Percentiles rank a stretch among this genome's conserved stretches.
Evolutionary conservation across 2,113 vertebrate species (phyloP).

Genomic region (Catagonus wagneri): DNA sequence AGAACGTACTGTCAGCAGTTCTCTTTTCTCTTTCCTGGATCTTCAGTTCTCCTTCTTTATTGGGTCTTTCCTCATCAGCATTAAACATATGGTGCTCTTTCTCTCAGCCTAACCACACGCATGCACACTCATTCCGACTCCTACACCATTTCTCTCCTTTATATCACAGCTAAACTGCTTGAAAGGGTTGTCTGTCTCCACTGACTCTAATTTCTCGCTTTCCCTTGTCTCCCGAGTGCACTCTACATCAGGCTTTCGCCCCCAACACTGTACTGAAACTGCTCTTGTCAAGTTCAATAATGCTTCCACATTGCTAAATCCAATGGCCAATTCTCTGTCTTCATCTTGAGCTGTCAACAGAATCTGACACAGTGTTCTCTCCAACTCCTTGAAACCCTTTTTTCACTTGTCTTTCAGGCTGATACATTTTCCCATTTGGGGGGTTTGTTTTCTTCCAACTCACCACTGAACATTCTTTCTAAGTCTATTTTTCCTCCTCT

Average conservation of each 20-base stretch:
- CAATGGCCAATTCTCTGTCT: neutral
- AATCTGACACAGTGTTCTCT: neutral
- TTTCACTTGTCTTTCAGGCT: slow-evolving; percentile 10
- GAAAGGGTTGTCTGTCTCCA: neutral
- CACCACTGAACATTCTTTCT: neutral
- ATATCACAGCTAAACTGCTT: slow-evolving; percentile 1
- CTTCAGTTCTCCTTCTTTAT: neutral
- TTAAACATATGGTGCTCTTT: neutral
- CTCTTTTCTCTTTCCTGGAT: neutral
- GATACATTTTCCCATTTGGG: neutral
- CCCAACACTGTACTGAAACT: neutral
- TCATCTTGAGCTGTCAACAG: slow-evolving; percentile 7
- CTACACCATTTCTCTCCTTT: neutral
- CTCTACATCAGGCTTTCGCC: neutral
- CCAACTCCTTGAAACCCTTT: neutral
- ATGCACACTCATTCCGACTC: neutral
- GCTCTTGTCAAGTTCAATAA: neutral
- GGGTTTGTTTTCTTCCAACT: neutral
- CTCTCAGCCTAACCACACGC: neutral
- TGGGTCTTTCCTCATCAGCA: neutral
- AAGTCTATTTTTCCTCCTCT: neutral
- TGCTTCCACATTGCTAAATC: neutral
- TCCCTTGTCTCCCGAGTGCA: neutral
- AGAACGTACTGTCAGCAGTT: neutral
- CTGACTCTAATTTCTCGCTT: neutral